phyloP scores from a whole-genome alignment of 1,140 invertebrate genomes.

The Drosophila paulistorum region DNA sequence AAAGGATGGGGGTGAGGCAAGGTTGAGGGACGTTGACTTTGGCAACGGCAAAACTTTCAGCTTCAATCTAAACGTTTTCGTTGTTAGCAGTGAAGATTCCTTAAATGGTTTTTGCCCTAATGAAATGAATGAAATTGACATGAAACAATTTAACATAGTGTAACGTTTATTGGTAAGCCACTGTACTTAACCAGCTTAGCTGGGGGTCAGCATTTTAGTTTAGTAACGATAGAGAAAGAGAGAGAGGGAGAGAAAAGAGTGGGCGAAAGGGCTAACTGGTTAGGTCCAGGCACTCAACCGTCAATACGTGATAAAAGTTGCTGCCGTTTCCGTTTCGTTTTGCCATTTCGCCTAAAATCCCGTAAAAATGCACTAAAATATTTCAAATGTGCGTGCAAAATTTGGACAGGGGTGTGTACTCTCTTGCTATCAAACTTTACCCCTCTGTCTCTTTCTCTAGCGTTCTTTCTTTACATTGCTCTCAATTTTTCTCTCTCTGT shows the following conservation, averaged over 20 bases:
- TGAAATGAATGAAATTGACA: not conserved
- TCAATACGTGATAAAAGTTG: constrained; percentile 79
- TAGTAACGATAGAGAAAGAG: not conserved
- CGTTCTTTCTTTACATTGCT: not conserved
- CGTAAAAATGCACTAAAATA: constrained; percentile 75
- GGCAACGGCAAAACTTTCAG: constrained; percentile 18
- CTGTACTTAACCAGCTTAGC: constrained; percentile 10
- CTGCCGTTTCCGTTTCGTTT: constrained; percentile 65
- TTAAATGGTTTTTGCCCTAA: not conserved
- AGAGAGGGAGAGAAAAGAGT: not conserved
- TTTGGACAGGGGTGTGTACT: constrained; percentile 25
- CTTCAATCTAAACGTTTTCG: constrained; percentile 14
- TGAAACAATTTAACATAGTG: constrained; percentile 4
- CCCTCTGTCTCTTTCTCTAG: not conserved
- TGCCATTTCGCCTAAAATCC: constrained; percentile 37
- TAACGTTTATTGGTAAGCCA: not conserved
- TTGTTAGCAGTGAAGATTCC: constrained; percentile 3
- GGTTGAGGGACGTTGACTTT: constrained; percentile 7
- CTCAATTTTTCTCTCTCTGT: no score
- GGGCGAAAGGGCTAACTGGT: constrained; percentile 8
- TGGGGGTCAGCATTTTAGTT: constrained; percentile 6
- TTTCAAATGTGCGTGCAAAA: constrained; percentile 73
- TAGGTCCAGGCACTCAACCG: constrained; percentile 61
- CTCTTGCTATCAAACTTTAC: not conserved
- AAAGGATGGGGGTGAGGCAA: not conserved